Evolutionary conservation across 1,140 invertebrate species (phyloP), one percentile per base, ranked within the genome.

Genomic region (Belonocnema kinseyi): DNA sequence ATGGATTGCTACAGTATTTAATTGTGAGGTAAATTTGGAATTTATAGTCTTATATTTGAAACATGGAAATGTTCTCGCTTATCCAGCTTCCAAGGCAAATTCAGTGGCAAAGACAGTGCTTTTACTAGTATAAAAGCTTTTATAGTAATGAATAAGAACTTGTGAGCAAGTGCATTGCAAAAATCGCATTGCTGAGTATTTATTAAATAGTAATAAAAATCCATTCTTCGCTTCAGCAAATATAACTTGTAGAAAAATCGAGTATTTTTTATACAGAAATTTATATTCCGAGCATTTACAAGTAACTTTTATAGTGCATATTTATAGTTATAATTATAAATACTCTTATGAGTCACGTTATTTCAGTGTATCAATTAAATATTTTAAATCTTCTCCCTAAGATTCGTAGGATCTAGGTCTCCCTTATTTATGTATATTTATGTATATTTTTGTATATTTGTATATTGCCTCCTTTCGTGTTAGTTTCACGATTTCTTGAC

Each of bases 11-110:
- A 40, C 51, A 53, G 51, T 53, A 53, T 53, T 77, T 70, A 46
- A 53, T 74, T 50, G 33, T 17, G 73, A 53, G 50, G 11, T 21
- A 72, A 73, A 79, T 73, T 72, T 40, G 76, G 75, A 77, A 78
- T 76, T 54, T 77, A 74, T 71, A 46, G 40, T 76, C 77, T 76
- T 54, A 61, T 77, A 66, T 74, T 14, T 61, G 66, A 76, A 74
- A 77, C 61, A 26, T 73, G 77, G 51, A 74, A 74, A 21, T 71
- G 75, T 74, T 51, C 13, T 72, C 74, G 70, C 77, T 72, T 78
- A 72, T 17, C 61, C 74, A 75, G 40, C 10, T 46, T 46, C 40
- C 40, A 46, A 46, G 40, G 10, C 40, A 46, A 46, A 46, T 46
- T 11, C 40, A 10, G 58, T 50, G 76, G 40, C 40, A 46, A 46